A percentile compares a stretch with the other conserved stretches of the same genome.
Conservation (phyloP, 2,888 invertebrate genomes). For the Brachyopa scutellaris region DNA sequence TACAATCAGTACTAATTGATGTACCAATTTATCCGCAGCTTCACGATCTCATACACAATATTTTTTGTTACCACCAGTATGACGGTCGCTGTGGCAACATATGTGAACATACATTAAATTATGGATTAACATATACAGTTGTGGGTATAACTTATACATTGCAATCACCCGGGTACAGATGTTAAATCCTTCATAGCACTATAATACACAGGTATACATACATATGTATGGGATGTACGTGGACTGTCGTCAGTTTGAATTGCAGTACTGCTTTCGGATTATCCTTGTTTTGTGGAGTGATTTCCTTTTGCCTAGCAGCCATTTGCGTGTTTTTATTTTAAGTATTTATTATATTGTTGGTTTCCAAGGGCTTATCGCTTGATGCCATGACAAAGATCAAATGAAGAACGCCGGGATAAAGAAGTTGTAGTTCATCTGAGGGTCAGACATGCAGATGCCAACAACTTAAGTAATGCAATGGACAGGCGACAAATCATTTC, state of each 20-base stretch:
- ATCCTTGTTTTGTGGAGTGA: conserved; percentile 68
- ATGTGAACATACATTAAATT: too few relatives aligned
- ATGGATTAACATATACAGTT: conserved; percentile 39
- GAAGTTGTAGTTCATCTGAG: conserved; percentile 47
- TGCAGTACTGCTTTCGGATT: conserved; percentile 59
- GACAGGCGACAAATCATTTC: conserved; percentile 50
- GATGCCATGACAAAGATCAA: conserved; percentile 67
- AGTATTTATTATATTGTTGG: conserved; percentile 64
- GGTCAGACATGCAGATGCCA: conserved; percentile 58
- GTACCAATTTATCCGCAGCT: conserved; percentile 9
- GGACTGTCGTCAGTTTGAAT: conserved; percentile 7
- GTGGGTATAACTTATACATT: too few relatives aligned
- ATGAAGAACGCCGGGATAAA: conserved; percentile 46
- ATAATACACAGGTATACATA: too few relatives aligned
- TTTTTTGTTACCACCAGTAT: too few relatives aligned
- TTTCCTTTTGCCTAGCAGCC: conserved; percentile 64
- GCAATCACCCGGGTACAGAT: not conserved
- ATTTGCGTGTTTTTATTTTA: conserved; percentile 60
- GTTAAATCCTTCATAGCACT: conserved; percentile 5
- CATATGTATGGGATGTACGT: not conserved
- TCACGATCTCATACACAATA: too few relatives aligned
- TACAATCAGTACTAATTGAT: conserved; percentile 30
- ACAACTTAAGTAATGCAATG: conserved; percentile 58
- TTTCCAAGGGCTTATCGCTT: conserved; percentile 62
- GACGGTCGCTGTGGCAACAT: too few relatives aligned